Evolutionary conservation across 2,888 invertebrate genomes (phyloP).

Genomic region (Drosophila fungiperda): DNA sequence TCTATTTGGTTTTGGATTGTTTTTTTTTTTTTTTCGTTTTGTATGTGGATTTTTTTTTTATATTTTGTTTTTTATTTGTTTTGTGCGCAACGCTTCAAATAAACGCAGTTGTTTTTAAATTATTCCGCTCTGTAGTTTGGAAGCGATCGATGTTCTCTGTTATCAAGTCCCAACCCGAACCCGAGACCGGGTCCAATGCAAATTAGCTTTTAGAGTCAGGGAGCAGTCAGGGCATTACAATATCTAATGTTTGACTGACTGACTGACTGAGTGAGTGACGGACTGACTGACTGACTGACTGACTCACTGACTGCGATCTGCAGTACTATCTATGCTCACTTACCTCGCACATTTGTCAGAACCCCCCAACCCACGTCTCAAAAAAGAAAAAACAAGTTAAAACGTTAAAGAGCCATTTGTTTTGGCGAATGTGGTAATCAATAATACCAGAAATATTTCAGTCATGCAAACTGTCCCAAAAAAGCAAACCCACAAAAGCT

Average conservation of each 20-base stretch:
- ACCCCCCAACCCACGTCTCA: neutral
- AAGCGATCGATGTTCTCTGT: conserved; percentile 60
- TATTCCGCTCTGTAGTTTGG: conserved; percentile 64
- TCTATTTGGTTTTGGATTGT: conserved; percentile 58
- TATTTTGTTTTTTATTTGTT: conserved; percentile 40
- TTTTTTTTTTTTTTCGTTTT: conserved; percentile 13
- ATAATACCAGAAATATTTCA: conserved; percentile 71
- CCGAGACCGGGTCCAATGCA: conserved; percentile 50
- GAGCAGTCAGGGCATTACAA: conserved; percentile 54
- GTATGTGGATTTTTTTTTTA: conserved; percentile 61
- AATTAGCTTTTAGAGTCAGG: conserved; percentile 51
- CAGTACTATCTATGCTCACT: conserved; percentile 44
- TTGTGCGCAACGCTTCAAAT: conserved; percentile 48
- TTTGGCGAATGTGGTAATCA: conserved; percentile 66
- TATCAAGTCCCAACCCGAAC: conserved; percentile 65
- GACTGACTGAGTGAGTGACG: conserved; percentile 23
- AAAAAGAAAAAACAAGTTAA: conserved; percentile 8
- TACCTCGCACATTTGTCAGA: conserved; percentile 58
- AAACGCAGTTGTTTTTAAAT: conserved; percentile 60
- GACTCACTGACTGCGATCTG: neutral
- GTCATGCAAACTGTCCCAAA: conserved; percentile 67
- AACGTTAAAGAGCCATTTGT: conserved; percentile 62
- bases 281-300: conserved; percentile 12
- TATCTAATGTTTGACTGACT: conserved; percentile 67
- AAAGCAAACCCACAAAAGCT: conserved; percentile 43